These are phyloP conservation scores for Hipparchia sbordonii DNA, from an alignment of 2,888 invertebrate genomes.

Conservation along the genomic window DNA sequence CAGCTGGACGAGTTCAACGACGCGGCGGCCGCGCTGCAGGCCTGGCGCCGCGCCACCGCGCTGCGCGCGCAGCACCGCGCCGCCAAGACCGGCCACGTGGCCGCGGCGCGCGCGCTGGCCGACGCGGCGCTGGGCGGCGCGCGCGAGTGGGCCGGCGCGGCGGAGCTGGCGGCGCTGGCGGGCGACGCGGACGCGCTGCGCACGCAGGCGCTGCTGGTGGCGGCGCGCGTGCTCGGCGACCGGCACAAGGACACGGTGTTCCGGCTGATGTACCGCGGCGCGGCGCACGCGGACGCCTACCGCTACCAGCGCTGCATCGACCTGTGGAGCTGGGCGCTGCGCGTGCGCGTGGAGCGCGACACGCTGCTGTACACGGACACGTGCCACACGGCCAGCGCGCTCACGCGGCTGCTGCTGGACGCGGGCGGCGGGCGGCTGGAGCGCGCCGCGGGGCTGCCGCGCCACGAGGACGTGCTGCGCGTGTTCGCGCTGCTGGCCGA, in stretches of 20 bases:
- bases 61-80: constrained; percentile 28
- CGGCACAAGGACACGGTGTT: constrained; percentile 94
- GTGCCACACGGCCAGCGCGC: constrained; percentile 92
- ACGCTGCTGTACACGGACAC: constrained; percentile 89
- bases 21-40: constrained; percentile 85
- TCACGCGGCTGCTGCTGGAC: constrained; percentile 92
- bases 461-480: constrained; percentile 86
- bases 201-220: constrained; percentile 93
- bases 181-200: constrained; percentile 93
- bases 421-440: constrained; percentile 84
- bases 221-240: constrained; percentile 93
- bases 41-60: constrained; percentile 89
- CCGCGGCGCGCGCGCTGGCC: constrained; percentile 76
- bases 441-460: constrained; percentile 71
- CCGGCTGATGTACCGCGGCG: constrained; percentile 88
- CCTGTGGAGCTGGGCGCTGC: constrained; percentile 92
- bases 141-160: constrained; percentile 88
- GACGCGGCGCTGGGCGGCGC: constrained; percentile 85
- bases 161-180: constrained; percentile 88
- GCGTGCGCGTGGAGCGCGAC: constrained; percentile 90
- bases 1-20: constrained; percentile 94
- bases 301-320: constrained; percentile 93
- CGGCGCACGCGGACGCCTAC: constrained; percentile 87
- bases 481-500: constrained; percentile 87
- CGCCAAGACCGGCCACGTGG: constrained; percentile 84